Base-by-base conservation (phyloP, 2,888 invertebrate genomes). In the Archips xylosteana region DNA sequence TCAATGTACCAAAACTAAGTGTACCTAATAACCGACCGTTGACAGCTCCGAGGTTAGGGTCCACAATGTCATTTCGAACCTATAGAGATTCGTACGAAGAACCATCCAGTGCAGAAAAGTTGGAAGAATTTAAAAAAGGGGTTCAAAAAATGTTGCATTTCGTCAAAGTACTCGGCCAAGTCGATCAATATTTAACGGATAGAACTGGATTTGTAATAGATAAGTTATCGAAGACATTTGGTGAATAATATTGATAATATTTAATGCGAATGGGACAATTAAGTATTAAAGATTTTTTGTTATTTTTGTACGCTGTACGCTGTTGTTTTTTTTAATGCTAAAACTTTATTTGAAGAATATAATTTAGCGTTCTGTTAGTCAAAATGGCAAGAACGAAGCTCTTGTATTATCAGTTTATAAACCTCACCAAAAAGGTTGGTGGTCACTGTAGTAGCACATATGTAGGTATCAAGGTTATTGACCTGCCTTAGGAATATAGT, bases 101-200 rank as follows among this genome's bases (percentile, higher is more conserved):
- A 71, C 89, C 89, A 67, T 85, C 90, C 3, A 93, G 93, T 75
- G 92, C 89, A 1, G 94, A 94, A 75, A 83, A 82, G 72, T 89
- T 94, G 89, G 92, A 92, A 74, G 88, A 83, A 63, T 90, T 94
- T 73, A 93, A 92, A 78, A 94, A 92, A 76, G 92, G 91, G 0
- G 86, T 94, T 0, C 90, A 92, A 78, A 93, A 92, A 79, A 87
- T 94, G 90, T 76, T 94, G 4, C 89, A 91, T 54, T 85, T 92
- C 1, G 93, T 94, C 1, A 94, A 92, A 80, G 90, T 94, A 15
- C 78, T 94, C 36, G 90, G 92, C 0, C 89, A 92, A 78, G 87
- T 94, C 39, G 94, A 94, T 60, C 88, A 89, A 74, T 94, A 94
- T 74, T 60, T 94, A 51, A 92, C 94, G 1, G 92, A 94, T 59